Evolutionary conservation across 2,113 vertebrate genomes (phyloP).

Genomic region (Nanger granti): DNA sequence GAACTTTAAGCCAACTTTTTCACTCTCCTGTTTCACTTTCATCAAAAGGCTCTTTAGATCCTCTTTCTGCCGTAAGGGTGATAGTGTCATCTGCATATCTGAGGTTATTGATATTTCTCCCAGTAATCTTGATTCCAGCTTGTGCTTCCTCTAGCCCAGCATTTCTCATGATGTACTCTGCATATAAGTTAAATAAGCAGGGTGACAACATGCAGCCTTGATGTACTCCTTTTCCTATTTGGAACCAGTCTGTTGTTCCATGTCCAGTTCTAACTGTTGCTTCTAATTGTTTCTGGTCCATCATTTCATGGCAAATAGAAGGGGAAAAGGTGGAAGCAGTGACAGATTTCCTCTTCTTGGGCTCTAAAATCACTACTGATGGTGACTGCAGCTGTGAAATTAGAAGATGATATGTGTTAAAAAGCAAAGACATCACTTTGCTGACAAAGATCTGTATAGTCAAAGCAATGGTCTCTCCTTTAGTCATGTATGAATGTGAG

Average conservation of each 20-base stretch:
- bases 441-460: background rate
- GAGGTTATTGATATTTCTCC: background rate
- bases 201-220: background rate
- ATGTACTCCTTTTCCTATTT: background rate
- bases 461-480: background rate
- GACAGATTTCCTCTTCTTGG: background rate
- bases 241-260: background rate
- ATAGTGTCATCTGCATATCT: background rate
- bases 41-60: background rate
- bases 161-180: background rate
- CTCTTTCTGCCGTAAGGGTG: background rate
- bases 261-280: background rate
- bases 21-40: background rate
- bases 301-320: background rate
- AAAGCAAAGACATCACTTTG: background rate
- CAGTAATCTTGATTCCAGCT: background rate
- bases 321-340: background rate
- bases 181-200: background rate
- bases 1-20: background rate
- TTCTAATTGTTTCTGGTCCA: background rate
- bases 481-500: background rate
- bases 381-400: background rate
- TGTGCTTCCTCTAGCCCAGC: background rate
- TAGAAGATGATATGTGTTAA: background rate
- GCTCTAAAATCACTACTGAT: background rate